Evolutionary conservation across 2,797 vertebrate species (phyloP).

Genomic region (Sebastes steindachneri): DNA sequence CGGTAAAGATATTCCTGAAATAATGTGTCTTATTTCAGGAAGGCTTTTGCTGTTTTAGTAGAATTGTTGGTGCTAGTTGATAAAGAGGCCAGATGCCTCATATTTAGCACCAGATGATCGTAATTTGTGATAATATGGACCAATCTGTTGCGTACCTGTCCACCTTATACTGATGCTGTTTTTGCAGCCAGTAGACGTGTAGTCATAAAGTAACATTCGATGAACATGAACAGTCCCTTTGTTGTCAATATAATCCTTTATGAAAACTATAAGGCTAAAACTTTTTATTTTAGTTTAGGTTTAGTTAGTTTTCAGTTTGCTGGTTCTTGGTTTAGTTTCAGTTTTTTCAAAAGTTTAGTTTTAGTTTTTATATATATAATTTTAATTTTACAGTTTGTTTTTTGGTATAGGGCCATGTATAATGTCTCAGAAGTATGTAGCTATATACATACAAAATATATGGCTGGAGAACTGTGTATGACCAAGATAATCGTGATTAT

Average conservation of each 20-base stretch:
- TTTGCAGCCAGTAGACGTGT: background rate
- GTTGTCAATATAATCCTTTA: background rate
- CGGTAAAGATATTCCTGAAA: background rate
- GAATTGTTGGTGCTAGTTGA: too few species aligned
- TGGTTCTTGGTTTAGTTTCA: too few species aligned
- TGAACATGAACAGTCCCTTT: background rate
- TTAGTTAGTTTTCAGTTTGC: too few species aligned
- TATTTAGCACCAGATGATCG: background rate
- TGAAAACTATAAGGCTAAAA: background rate
- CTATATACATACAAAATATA: too few species aligned
- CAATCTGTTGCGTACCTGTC: slow-evolving; percentile 9
- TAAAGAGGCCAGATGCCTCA: slow-evolving; percentile 13
- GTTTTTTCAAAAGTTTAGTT: too few species aligned
- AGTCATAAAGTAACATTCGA: background rate
- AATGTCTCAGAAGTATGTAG: too few species aligned
- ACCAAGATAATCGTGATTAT: too few species aligned
- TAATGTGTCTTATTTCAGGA: background rate
- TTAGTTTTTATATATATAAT: too few species aligned
- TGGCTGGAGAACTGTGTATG: too few species aligned
- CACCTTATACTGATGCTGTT: background rate
- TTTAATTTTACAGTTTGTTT: too few species aligned
- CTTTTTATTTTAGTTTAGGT: too few species aligned
- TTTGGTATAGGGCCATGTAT: too few species aligned
- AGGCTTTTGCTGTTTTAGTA: background rate
- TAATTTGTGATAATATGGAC: slow-evolving; percentile 3